A percentile compares a stretch with the other conserved stretches of the same genome.
These are phyloP conservation scores for Drosophila merina DNA, from an alignment of 2,888 invertebrate species.

Conservation along the genomic window DNA sequence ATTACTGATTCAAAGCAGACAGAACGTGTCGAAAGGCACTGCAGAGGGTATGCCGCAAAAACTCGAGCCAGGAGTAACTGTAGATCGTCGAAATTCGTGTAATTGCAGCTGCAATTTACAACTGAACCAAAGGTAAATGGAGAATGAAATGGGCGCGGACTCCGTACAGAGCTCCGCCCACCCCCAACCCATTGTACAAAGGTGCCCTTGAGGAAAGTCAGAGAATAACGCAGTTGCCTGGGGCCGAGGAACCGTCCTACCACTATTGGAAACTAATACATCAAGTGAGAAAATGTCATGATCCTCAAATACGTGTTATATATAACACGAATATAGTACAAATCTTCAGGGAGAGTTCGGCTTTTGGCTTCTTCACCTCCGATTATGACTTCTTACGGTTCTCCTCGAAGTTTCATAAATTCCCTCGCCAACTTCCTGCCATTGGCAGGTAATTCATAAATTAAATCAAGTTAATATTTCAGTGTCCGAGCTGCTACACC, in stretches of 20 bases:
- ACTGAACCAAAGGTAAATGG: slow-evolving; percentile 31
- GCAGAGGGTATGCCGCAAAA: slow-evolving; percentile 4
- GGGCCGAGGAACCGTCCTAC: not conserved
- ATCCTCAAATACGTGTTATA: too few species aligned
- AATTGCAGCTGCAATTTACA: slow-evolving; percentile 69
- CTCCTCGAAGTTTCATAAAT: slow-evolving; percentile 35
- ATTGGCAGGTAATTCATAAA: slow-evolving; percentile 68
- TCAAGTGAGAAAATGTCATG: too few species aligned
- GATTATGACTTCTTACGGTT: not conserved
- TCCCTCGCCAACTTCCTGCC: slow-evolving; percentile 47
- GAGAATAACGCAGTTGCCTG: not conserved
- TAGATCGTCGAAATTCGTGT: slow-evolving; percentile 56
- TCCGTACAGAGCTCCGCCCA: slow-evolving; percentile 31
- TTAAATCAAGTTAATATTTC: slow-evolving; percentile 80
- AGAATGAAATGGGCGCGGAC: slow-evolving; percentile 29
- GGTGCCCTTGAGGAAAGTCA: slow-evolving; percentile 49
- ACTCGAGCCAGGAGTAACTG: slow-evolving; percentile 47
- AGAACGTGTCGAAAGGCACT: slow-evolving; percentile 40
- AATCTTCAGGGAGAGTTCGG: too few species aligned
- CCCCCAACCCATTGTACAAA: slow-evolving; percentile 11
- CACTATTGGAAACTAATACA: not conserved
- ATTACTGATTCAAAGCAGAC: slow-evolving; percentile 70
- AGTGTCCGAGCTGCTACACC: slow-evolving; percentile 69
- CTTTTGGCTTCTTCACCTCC: not conserved
- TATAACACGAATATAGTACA: too few species aligned